These are phyloP conservation scores for Pipra filicauda DNA, from an alignment of 2,113 vertebrate genomes.

Conservation along the genomic window DNA sequence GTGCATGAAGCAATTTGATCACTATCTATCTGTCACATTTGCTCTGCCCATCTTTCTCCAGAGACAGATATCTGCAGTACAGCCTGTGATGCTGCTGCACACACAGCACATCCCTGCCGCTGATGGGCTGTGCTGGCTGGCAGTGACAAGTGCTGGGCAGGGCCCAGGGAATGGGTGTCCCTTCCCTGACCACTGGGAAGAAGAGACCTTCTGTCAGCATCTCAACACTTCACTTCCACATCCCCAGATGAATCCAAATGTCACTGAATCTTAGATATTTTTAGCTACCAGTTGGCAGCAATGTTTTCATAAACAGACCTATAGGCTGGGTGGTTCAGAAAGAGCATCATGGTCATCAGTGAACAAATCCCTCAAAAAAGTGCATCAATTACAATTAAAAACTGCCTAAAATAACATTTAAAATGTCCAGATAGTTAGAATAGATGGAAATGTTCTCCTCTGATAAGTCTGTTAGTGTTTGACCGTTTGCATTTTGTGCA, in stretches of 20 bases:
- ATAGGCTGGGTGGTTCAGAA: neutral
- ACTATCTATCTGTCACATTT: neutral
- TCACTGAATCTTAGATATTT: neutral
- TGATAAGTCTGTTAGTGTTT: neutral
- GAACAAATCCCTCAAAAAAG: neutral
- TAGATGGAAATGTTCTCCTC: neutral
- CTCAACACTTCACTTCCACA: neutral
- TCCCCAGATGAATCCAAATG: neutral
- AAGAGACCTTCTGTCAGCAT: neutral
- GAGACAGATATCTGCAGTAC: neutral
- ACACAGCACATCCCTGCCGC: fast-evolving
- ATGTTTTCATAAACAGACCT: neutral
- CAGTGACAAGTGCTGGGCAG: neutral
- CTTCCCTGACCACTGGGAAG: neutral
- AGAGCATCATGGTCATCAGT: neutral
- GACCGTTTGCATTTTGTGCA: neutral
- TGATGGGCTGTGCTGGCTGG: neutral
- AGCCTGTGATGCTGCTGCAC: neutral
- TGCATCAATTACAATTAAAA: neutral
- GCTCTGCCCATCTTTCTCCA: neutral
- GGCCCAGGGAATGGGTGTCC: neutral
- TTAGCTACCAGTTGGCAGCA: neutral
- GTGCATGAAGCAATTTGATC: neutral
- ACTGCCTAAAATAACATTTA: neutral
- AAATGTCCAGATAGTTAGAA: neutral